phyloP scores from a whole-genome alignment of 2,113 vertebrate species.

The Haemorhous mexicanus region DNA sequence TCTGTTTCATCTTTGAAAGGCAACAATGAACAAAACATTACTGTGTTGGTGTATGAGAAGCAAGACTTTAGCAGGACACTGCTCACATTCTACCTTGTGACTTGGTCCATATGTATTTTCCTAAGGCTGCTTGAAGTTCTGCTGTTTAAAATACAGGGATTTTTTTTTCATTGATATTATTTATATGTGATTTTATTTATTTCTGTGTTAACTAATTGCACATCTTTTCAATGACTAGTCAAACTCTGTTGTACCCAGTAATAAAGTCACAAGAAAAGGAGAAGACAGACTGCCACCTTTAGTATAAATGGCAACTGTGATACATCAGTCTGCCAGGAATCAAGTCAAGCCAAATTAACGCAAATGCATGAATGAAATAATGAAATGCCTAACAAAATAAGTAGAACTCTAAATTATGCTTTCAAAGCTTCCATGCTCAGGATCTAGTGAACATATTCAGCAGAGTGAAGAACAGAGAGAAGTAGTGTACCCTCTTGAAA shows the following conservation, averaged over 20 bases:
- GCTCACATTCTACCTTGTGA: background rate
- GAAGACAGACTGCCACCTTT: background rate
- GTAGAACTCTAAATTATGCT: background rate
- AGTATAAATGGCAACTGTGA: background rate
- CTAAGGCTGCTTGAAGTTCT: background rate
- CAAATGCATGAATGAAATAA: background rate
- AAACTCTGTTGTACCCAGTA: background rate
- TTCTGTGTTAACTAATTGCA: background rate
- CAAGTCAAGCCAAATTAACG: conserved; percentile 2
- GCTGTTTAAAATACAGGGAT: background rate
- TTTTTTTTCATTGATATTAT: background rate
- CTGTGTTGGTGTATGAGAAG: background rate
- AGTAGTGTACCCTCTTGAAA: background rate
- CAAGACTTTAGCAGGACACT: background rate
- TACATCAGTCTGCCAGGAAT: conserved; percentile 14
- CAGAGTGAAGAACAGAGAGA: background rate
- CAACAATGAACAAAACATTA: background rate
- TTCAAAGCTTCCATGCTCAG: background rate
- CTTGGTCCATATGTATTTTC: background rate
- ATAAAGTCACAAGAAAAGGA: background rate
- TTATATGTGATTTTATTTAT: background rate
- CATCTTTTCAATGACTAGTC: background rate
- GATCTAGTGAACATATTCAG: background rate
- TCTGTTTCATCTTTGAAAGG: background rate
- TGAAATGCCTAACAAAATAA: background rate